A percentile compares a stretch with the other conserved stretches of the same genome.
Conservation (phyloP, 2,113 vertebrate species). For the Podocnemis expansa region DNA sequence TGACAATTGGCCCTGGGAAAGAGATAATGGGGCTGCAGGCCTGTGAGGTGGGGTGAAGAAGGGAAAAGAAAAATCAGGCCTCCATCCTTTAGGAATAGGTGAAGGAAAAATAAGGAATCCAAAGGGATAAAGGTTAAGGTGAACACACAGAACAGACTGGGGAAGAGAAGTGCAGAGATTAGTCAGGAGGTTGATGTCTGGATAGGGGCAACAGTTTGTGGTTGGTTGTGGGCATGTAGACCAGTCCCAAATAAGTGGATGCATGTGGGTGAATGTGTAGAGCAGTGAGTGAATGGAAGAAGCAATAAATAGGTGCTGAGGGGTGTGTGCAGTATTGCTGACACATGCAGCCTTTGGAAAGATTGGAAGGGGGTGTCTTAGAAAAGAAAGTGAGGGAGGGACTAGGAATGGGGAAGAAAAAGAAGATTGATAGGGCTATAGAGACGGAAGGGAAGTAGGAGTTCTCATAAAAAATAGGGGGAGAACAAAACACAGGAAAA, state of each 20-base stretch:
- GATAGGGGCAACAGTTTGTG: neutral
- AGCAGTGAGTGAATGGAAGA: accelerated
- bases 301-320: neutral
- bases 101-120: accelerated
- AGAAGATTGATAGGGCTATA: neutral
- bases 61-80: neutral
- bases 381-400: neutral
- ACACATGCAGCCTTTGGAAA: accelerated
- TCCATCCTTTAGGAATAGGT: accelerated
- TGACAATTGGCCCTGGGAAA: accelerated
- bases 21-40: neutral
- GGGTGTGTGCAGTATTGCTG: accelerated
- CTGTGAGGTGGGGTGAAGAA: neutral
- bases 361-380: neutral
- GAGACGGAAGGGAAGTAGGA: neutral
- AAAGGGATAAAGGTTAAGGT: accelerated
- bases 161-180: neutral
- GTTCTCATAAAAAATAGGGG: constrained; percentile 38
- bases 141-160: neutral
- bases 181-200: neutral
- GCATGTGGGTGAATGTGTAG: neutral
- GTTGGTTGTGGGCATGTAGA: neutral
- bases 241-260: neutral
- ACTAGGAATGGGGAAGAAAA: neutral
- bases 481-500: constrained; percentile 41